Evolutionary conservation across 2,797 vertebrate species (phyloP).

Genomic region (Parauchenoglanis ngamensis): DNA sequence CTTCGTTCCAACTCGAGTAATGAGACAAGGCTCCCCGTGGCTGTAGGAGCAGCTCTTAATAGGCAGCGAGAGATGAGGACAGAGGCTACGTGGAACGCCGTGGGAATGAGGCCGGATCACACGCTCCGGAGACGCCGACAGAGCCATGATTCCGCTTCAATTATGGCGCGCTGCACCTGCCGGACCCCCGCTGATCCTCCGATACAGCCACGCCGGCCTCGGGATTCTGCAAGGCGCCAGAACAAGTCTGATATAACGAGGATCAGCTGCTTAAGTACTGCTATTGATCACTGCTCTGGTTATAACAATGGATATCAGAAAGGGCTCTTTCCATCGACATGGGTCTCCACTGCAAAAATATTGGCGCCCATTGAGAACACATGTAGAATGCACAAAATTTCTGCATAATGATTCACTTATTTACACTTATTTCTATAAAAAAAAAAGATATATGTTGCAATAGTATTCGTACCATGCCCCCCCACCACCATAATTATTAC

Average conservation of each 20-base stretch:
- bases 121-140: conserved; percentile 39
- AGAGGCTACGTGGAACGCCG: conserved; percentile 39
- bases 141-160: conserved; percentile 47
- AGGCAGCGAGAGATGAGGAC: conserved; percentile 42
- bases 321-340: neutral
- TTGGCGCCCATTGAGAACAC: neutral
- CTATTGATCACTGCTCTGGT: conserved; percentile 2
- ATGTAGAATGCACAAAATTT: neutral
- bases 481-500: too few species aligned
- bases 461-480: neutral
- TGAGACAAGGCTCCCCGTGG: conserved; percentile 48
- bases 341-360: neutral
- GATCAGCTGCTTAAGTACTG: conserved; percentile 7
- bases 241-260: neutral
- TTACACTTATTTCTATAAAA: neutral
- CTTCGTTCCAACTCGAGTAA: conserved; percentile 53
- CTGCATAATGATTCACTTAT: neutral
- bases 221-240: neutral
- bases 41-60: conserved; percentile 49
- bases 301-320: neutral
- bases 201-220: conserved; percentile 23
- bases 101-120: conserved; percentile 57
- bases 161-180: conserved; percentile 38
- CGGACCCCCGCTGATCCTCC: conserved; percentile 39
- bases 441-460: neutral